Evolutionary conservation across 1,140 invertebrate species (phyloP).

Genomic region (Megalopta genalis): DNA sequence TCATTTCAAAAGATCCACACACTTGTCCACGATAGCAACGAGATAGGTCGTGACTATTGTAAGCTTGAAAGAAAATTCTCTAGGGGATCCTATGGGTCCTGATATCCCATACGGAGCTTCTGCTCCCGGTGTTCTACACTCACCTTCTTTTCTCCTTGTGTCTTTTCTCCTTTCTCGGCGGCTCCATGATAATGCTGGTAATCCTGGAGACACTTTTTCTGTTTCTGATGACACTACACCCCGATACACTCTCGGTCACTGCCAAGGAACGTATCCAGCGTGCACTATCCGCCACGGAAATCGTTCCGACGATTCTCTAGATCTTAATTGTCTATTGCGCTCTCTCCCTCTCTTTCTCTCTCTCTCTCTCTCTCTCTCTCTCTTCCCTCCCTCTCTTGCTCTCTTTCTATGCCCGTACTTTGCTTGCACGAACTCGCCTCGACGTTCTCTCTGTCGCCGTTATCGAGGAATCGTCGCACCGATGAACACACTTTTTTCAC

Average conservation of each 20-base stretch:
- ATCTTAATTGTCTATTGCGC: constrained; percentile 13
- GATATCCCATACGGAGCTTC: constrained; percentile 32
- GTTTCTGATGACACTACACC: constrained; percentile 1
- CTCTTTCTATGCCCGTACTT: constrained; percentile 32
- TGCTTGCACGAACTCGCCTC: constrained; percentile 14
- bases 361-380: no score
- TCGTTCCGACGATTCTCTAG: neutral
- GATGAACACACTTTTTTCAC: constrained; percentile 13
- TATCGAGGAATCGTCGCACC: constrained; percentile 51
- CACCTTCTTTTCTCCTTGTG: constrained; percentile 66
- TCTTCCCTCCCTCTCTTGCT: no score
- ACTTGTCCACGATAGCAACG: neutral
- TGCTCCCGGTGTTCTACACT: constrained; percentile 20
- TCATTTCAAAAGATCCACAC: constrained; percentile 11
- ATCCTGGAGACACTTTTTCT: neutral
- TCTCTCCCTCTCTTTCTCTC: constrained; percentile 4
- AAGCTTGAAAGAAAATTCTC: neutral
- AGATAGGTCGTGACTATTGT: neutral
- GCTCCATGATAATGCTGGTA: constrained; percentile 35
- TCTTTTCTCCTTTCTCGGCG: constrained; percentile 51
- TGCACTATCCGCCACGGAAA: neutral
- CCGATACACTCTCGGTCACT: constrained; percentile 63
- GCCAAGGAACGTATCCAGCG: constrained; percentile 65
- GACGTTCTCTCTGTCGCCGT: constrained; percentile 13
- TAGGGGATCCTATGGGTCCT: no score